Evolutionary conservation across 2,113 vertebrate genomes (phyloP).

Genomic region (Nipponia nippon): DNA sequence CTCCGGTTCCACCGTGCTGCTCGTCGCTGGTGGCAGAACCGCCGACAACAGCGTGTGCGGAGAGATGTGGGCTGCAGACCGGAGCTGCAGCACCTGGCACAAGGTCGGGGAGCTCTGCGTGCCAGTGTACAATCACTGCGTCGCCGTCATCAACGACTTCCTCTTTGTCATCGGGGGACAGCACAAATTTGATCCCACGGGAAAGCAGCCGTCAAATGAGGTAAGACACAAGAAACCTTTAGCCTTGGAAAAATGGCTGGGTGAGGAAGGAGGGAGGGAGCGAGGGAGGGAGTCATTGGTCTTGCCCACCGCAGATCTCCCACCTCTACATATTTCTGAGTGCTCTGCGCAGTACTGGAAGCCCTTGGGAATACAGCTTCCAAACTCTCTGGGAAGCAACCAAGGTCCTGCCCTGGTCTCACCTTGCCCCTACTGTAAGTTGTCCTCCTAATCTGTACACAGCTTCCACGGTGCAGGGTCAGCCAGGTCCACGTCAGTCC

Average conservation of each 20-base stretch:
- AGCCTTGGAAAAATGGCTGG: not conserved
- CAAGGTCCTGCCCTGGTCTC: not conserved
- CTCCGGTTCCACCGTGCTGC: not conserved
- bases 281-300: not conserved
- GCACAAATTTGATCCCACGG: constrained; percentile 47
- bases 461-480: not conserved
- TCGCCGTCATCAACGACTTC: constrained; percentile 28
- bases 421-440: not conserved
- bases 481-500: not conserved
- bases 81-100: constrained; percentile 7
- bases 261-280: not conserved
- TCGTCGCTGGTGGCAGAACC: constrained; percentile 46
- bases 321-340: not conserved
- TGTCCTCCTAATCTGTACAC: not conserved
- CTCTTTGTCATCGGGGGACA: constrained; percentile 69
- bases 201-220: constrained; percentile 61
- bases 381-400: not conserved
- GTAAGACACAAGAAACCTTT: not conserved
- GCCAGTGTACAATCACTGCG: constrained; percentile 65
- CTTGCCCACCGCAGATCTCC: not conserved
- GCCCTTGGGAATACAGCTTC: not conserved
- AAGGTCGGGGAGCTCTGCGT: constrained; percentile 4
- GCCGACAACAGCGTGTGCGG: not conserved
- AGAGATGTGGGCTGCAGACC: constrained; percentile 51
- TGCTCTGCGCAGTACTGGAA: not conserved